These are phyloP conservation scores for Hydrophis major DNA, from an alignment of 2,797 vertebrate genomes.

Conservation along the genomic window DNA sequence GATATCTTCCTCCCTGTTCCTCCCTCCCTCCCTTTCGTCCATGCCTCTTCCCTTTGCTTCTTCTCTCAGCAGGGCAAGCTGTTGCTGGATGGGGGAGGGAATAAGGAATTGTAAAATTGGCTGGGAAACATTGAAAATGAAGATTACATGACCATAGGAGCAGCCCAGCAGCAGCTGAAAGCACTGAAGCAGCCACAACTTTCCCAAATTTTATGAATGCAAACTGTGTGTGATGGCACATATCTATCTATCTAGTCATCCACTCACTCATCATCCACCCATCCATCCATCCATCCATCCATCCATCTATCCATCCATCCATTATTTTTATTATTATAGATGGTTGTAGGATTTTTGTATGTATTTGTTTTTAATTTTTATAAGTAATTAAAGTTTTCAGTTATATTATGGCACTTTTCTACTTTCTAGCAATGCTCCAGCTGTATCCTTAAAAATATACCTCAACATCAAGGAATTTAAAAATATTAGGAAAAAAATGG, in stretches of 20 bases:
- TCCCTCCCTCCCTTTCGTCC: no score
- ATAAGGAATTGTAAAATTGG: not conserved
- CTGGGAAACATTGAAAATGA: not conserved
- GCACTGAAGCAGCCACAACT: not conserved
- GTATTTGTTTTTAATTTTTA: conserved; percentile 34
- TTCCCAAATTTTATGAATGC: not conserved
- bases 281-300: not conserved
- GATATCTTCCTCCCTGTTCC: no score
- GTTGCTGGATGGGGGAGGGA: not conserved
- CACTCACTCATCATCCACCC: not conserved
- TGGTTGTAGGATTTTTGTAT: conserved; percentile 1
- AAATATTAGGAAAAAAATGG: not conserved
- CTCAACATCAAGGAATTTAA: not conserved
- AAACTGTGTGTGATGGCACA: not conserved
- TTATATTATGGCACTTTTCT: conserved; percentile 25
- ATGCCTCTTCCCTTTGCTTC: not conserved
- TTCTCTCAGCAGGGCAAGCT: not conserved
- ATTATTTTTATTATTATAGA: not conserved
- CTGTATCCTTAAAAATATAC: conserved; percentile 8
- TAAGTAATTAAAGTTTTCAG: conserved; percentile 22
- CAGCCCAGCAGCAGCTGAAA: not conserved
- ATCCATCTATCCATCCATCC: not conserved
- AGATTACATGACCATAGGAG: not conserved
- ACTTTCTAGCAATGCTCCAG: conserved; percentile 35
- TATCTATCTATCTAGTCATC: not conserved